phyloP scores from a whole-genome alignment of 2,113 vertebrate genomes.

The Himantopus leucocephalus region DNA sequence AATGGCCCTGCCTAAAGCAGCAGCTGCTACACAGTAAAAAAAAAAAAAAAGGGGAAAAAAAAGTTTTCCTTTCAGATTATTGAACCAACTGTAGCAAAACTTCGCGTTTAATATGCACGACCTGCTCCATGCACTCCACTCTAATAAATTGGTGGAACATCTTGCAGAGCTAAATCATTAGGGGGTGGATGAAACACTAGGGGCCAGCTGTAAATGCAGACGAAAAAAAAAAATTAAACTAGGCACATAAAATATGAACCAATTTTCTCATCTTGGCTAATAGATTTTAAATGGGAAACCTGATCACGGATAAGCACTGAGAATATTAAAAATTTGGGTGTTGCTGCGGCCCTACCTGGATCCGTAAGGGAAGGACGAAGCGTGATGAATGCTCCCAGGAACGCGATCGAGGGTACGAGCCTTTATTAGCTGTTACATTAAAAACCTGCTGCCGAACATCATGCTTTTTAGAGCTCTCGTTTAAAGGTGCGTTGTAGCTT shows the following conservation, averaged over 20 bases:
- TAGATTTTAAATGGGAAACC: conserved; percentile 29
- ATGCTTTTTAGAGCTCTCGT: background rate
- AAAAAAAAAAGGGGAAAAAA: background rate
- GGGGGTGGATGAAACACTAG: background rate
- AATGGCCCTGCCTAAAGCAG: background rate
- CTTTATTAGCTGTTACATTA: background rate
- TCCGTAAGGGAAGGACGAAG: background rate
- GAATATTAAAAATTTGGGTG: background rate
- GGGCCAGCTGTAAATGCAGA: conserved; percentile 47
- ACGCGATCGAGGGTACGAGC: fast-evolving
- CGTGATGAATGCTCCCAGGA: background rate
- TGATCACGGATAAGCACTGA: background rate
- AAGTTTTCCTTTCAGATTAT: background rate
- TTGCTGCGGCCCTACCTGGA: background rate
- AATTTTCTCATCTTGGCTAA: conserved; percentile 17
- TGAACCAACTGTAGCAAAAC: conserved; percentile 4
- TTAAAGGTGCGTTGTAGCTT: background rate
- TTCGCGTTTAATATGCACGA: conserved; percentile 7
- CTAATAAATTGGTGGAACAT: conserved; percentile 35
- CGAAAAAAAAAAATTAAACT: background rate
- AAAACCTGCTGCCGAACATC: background rate
- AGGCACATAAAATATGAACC: conserved; percentile 21
- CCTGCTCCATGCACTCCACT: background rate
- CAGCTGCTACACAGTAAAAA: background rate
- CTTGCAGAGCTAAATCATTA: conserved; percentile 40